Conservation (phyloP, 2,888 invertebrate genomes). For the Galeopsomyia nigrocyanea region DNA sequence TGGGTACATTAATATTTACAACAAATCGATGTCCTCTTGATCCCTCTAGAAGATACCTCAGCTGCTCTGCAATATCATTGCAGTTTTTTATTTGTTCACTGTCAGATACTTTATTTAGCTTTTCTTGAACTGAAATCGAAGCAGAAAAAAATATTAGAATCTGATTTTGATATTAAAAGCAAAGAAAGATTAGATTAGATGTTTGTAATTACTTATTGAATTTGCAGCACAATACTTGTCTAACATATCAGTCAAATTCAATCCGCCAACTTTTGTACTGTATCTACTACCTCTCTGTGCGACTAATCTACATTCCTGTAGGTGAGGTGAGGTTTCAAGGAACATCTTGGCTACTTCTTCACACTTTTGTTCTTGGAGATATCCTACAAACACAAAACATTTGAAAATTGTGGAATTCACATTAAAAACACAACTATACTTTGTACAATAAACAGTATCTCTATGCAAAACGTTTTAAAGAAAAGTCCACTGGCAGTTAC, state of each 20-base stretch:
- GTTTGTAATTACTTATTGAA: conserved; percentile 54
- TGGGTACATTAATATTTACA: conserved; percentile 66
- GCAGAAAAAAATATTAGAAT: neutral
- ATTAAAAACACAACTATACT: no score
- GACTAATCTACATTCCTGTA: conserved; percentile 59
- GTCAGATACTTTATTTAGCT: conserved; percentile 58
- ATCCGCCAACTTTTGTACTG: conserved; percentile 59
- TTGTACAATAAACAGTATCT: no score
- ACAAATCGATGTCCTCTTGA: conserved; percentile 59
- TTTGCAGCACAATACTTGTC: conserved; percentile 63
- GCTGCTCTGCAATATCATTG: conserved; percentile 62
- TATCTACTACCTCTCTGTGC: conserved; percentile 57
- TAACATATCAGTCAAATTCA: conserved; percentile 61
- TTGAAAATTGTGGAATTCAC: no score
- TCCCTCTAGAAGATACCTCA: conserved; percentile 63
- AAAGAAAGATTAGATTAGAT: neutral
- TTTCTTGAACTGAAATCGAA: conserved; percentile 60
- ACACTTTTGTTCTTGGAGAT: conserved; percentile 63
- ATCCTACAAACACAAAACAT: conserved; percentile 56
- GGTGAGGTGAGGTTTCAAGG: conserved; percentile 57
- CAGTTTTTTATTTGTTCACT: conserved; percentile 60
- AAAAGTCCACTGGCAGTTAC: no score
- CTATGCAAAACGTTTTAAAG: neutral
- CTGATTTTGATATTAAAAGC: neutral
- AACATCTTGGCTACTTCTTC: conserved; percentile 59